phyloP scores from a whole-genome alignment of 2,888 invertebrate species.

The Tachina lurida region DNA sequence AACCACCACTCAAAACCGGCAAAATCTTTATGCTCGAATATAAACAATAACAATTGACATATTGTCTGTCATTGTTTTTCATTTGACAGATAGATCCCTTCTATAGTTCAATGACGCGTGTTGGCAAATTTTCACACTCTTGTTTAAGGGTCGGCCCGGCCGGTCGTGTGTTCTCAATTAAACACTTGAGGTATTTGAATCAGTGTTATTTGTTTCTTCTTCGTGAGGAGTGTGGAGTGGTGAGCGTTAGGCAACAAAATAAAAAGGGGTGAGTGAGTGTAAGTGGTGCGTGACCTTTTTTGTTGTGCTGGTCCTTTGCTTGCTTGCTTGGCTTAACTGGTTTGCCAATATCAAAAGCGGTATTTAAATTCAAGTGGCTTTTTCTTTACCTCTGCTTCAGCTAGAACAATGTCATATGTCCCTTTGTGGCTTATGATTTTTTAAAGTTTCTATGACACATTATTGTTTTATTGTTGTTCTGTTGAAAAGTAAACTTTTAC shows the following conservation, averaged over 20 bases:
- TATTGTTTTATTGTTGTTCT: conserved; percentile 61
- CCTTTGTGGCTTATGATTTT: conserved; percentile 62
- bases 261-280: conserved; percentile 39
- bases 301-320: conserved; percentile 45
- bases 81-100: conserved; percentile 58
- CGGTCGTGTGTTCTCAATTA: conserved; percentile 63
- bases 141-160: conserved; percentile 27
- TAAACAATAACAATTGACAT: conserved; percentile 78
- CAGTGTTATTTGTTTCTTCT: conserved; percentile 47
- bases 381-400: conserved; percentile 30
- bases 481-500: conserved; percentile 63
- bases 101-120: conserved; percentile 76
- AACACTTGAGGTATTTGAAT: conserved; percentile 29
- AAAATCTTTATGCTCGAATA: conserved; percentile 53
- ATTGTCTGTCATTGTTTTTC: conserved; percentile 74
- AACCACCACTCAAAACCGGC: conserved; percentile 63
- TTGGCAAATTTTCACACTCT: conserved; percentile 80
- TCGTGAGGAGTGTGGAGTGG: conserved; percentile 12
- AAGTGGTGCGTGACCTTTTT: conserved; percentile 52
- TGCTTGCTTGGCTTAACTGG: conserved; percentile 56
- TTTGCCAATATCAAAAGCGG: conserved; percentile 44
- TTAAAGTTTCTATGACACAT: conserved; percentile 28
- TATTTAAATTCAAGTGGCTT: conserved; percentile 58
- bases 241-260: neutral
- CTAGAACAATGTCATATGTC: neutral